Evolutionary conservation across 2,113 vertebrate species (phyloP).

Genomic region (Tachuris rubrigastra): DNA sequence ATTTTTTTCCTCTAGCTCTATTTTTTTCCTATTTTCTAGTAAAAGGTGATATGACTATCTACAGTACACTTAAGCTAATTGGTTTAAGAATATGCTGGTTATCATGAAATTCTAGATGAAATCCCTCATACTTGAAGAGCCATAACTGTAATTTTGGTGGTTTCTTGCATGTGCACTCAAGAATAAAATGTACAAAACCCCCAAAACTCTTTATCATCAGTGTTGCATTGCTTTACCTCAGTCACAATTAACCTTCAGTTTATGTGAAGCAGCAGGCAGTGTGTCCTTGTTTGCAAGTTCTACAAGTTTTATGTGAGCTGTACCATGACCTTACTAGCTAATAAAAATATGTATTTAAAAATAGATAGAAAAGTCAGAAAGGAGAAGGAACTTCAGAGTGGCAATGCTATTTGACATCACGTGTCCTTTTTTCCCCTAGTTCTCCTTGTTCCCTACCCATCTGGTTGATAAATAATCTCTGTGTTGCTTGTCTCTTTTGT

Average conservation of each 20-base stretch:
- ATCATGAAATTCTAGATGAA: not conserved
- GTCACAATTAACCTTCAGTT: constrained; percentile 37
- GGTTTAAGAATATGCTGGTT: not conserved
- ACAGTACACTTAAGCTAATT: not conserved
- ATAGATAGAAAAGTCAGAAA: constrained; percentile 10
- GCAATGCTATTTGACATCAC: not conserved
- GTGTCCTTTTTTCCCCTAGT: not conserved
- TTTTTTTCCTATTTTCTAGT: not conserved
- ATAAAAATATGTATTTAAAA: constrained; percentile 44
- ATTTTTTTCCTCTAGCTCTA: not conserved
- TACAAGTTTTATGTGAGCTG: not conserved
- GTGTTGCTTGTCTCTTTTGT: not conserved
- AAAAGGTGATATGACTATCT: not conserved
- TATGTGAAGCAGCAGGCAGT: not conserved
- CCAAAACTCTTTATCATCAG: not conserved
- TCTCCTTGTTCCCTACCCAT: not conserved
- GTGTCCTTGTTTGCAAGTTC: constrained; percentile 17
- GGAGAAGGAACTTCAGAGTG: not conserved
- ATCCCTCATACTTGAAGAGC: not conserved
- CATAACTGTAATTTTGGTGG: not conserved
- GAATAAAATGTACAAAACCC: not conserved
- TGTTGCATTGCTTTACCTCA: not conserved
- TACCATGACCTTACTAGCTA: not conserved
- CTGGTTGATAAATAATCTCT: not conserved
- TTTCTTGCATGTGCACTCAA: not conserved